Evolutionary conservation across 2,113 vertebrate genomes (phyloP).

Genomic region (Pterocles gutturalis): DNA sequence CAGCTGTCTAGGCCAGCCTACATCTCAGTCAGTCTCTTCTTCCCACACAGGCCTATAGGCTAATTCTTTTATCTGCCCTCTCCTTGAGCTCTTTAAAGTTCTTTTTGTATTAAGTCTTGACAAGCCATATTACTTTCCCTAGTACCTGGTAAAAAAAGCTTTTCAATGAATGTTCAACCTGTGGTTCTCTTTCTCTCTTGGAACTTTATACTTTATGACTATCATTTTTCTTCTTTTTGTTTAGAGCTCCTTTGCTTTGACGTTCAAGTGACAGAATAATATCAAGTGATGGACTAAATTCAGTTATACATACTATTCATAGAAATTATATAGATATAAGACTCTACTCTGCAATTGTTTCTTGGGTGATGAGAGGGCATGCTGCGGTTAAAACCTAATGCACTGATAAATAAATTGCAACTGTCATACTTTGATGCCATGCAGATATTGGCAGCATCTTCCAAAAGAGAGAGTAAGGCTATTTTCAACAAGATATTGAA

Average conservation of each 20-base stretch:
- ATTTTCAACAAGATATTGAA: conserved; percentile 32
- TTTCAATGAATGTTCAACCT: not conserved
- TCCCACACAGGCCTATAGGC: not conserved
- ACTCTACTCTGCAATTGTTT: conserved; percentile 14
- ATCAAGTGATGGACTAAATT: conserved; percentile 20
- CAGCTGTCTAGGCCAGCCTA: not conserved
- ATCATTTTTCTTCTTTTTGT: conserved; percentile 51
- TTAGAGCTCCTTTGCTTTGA: conserved; percentile 20
- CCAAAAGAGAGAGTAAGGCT: not conserved
- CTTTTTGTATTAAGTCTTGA: not conserved
- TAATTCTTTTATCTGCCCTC: not conserved
- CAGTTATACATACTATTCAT: conserved; percentile 36
- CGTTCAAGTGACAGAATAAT: not conserved
- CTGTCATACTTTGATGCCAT: not conserved
- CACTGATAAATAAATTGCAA: conserved; percentile 48
- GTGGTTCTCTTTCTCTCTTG: not conserved
- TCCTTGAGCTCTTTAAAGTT: not conserved
- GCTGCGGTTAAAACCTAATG: conserved; percentile 44
- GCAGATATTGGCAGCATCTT: conserved; percentile 3
- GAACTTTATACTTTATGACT: conserved; percentile 16
- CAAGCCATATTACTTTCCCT: not conserved
- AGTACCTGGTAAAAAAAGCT: not conserved
- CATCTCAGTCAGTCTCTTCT: not conserved
- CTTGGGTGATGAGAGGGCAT: conserved; percentile 28
- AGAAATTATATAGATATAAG: conserved; percentile 27